Conservation (phyloP, 2,888 invertebrate species). For the Oxyteleia sp. region DNA sequence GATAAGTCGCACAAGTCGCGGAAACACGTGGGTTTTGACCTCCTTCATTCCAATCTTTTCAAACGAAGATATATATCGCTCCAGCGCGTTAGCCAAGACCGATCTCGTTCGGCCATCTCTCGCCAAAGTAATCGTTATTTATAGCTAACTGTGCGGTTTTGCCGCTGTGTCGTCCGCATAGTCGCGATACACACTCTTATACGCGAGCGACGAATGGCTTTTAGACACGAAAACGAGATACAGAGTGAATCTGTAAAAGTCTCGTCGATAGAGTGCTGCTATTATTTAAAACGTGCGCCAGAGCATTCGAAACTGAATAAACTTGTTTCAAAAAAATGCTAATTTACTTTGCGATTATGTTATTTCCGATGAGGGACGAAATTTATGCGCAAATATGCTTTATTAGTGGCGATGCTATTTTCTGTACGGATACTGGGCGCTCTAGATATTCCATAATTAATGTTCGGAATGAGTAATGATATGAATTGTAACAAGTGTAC, state of each 20-base stretch:
- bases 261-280: slow-evolving; percentile 52
- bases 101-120: slow-evolving; percentile 73
- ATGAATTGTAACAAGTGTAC: too few species aligned
- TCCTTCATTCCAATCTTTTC: slow-evolving; percentile 75
- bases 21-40: slow-evolving; percentile 74
- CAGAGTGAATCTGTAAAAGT: slow-evolving; percentile 54
- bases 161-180: slow-evolving; percentile 56
- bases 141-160: slow-evolving; percentile 66
- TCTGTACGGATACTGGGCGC: too few species aligned
- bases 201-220: slow-evolving; percentile 52
- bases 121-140: slow-evolving; percentile 75
- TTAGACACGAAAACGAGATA: slow-evolving; percentile 61
- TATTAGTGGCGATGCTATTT: slow-evolving; percentile 1
- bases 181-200: slow-evolving; percentile 55
- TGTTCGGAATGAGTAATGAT: too few species aligned
- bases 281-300: slow-evolving; percentile 47
- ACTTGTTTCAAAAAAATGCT: slow-evolving; percentile 53
- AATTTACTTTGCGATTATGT: slow-evolving; percentile 49
- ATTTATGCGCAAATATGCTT: slow-evolving; percentile 22
- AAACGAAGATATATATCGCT: slow-evolving; percentile 75
- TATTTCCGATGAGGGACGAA: slow-evolving; percentile 11
- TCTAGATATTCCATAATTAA: too few species aligned
- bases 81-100: slow-evolving; percentile 59
- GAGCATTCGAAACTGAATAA: slow-evolving; percentile 39
- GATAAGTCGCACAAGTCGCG: slow-evolving; percentile 67